Evolutionary conservation across 1,140 invertebrate genomes (phyloP), one percentile per base, ranked within the genome.

Genomic region (Paralvinella palmiformis): DNA sequence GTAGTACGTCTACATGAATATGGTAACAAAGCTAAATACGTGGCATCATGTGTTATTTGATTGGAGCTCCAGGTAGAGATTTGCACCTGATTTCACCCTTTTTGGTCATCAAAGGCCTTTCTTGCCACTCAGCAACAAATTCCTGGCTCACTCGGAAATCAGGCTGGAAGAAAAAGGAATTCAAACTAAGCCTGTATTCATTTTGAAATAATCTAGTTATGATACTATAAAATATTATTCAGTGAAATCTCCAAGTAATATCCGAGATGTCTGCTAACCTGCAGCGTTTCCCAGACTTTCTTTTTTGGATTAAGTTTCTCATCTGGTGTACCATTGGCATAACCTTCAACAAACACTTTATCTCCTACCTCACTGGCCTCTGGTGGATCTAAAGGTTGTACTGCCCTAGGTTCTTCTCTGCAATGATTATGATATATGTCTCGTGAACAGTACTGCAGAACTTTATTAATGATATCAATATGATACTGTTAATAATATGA

Each of bases 321-420:
- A 55, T 76, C 76, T 22, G 74, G 70, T 52, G 57, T 68, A 10
- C 67, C 72, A 24, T 63, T 37, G 10, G 68, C 62, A 62, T 73
- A 69, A 32, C 72, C 76, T 45, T 79, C 75, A 61, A 78, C 68
- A 52, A 74, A 74, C 2, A 81, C 72, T 35, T 67, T 62, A 15
- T 78, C 74, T 4, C 78, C 78, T 4, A 71, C 70, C 17, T 68
- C 64, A 64, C 70, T 73, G 52, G 72, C 73, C 52, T 73, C 72
- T 37, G 78, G 75, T 62, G 71, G 69, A 24, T 68, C 65, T 22
- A 79, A 61, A 4, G 92, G 86, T 83, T 95, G 91, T n/a, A 94
- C 89, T 57, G 68, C 62, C 13, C 71, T 61, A 7, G 75, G 74
- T 0, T 75, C 72, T 35, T 68, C 69, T 20, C 76, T 77, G 53